A percentile compares a stretch with the other conserved stretches of the same genome.
Evolutionary conservation across 2,888 invertebrate genomes (phyloP).

Genomic region (Apodemia mormo): DNA sequence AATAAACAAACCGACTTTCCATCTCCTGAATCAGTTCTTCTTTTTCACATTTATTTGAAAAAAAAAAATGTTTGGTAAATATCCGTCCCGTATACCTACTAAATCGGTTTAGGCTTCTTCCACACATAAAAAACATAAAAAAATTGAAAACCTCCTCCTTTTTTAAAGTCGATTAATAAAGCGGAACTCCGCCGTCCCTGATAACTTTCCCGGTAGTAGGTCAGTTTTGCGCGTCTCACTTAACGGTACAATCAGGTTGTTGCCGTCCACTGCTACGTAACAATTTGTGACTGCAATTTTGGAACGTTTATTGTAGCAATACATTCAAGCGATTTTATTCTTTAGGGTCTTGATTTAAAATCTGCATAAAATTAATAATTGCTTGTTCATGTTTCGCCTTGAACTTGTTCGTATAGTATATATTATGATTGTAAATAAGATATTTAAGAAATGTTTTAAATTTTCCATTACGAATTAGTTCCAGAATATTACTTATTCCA

Average conservation of each 20-base stretch:
- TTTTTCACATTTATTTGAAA: too few species aligned
- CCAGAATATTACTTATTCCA: slow-evolving; percentile 31
- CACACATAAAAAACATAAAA: too few species aligned
- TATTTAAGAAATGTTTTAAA: slow-evolving; percentile 28
- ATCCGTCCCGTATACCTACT: too few species aligned
- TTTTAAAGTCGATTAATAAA: slow-evolving; percentile 39
- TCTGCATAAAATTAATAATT: slow-evolving; percentile 22
- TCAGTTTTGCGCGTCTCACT: slow-evolving; percentile 75
- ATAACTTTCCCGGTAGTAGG: slow-evolving; percentile 79
- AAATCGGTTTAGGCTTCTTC: too few species aligned
- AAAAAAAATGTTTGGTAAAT: too few species aligned
- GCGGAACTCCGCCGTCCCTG: slow-evolving; percentile 67
- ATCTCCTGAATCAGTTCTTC: too few species aligned
- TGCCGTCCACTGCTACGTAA: slow-evolving; percentile 70
- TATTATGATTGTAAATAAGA: slow-evolving; percentile 31
- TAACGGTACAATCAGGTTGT: slow-evolving; percentile 80
- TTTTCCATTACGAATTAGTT: slow-evolving; percentile 32
- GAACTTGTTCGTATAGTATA: slow-evolving; percentile 51
- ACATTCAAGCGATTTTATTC: slow-evolving; percentile 46
- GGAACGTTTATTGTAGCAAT: slow-evolving; percentile 61
- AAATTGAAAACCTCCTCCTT: too few species aligned
- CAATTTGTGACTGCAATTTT: slow-evolving; percentile 73
- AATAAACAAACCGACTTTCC: too few species aligned
- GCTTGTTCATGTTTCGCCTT: slow-evolving; percentile 46
- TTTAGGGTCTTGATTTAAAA: slow-evolving; percentile 47